Base-by-base conservation (phyloP, 2,113 vertebrate genomes). In the Microcebus jonahi region DNA sequence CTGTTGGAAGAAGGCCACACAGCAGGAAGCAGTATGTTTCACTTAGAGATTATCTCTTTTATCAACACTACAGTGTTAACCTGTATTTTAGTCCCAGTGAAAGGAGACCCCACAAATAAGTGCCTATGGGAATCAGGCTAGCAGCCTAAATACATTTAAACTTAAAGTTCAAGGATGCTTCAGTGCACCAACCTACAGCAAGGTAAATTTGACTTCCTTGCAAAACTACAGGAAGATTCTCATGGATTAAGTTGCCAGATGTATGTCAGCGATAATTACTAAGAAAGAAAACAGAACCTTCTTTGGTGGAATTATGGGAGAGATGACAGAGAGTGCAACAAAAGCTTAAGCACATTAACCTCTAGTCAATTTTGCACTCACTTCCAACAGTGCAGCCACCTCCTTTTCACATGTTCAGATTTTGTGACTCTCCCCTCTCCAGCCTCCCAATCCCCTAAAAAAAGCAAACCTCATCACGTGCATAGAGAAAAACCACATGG, bases 191-290 rank as follows among this genome's bases (percentile, higher is more conserved):
- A 57, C 4, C 17, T 57, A 31, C 45, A 25, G 55, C 68, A 91
- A 92, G 89, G 91, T 96, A 88, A 97, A 84, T 75, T 76, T 95
- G 63, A 91, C 79, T 89, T 90, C 42, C 61, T 39, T 94, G 53
- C 17, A 92, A 55, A 70, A 53, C 70, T 81, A 13, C 92, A 92
- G 88, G 73, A 88, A 94, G 97, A 90, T 88, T 96, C 92, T 96
- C 91, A n/a, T 23, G 93, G 96, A 97, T 95, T 97, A 95, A 87
- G 93, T 96, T 94, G 91, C 96, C 97, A 97, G 97, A 97, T 97
- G 88, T 71, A 59, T 77, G 97, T 97, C 97, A 96, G 91, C 76
- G 91, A 97, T 93, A 97, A 93, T 97, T 94, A 97, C 83, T 45
- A 55, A 71, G 94, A 97, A 95, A 90, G 80, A 95, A 97, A 97